Base-by-base conservation (phyloP, 2,113 vertebrate species). In the Xiphophorus couchianus region DNA sequence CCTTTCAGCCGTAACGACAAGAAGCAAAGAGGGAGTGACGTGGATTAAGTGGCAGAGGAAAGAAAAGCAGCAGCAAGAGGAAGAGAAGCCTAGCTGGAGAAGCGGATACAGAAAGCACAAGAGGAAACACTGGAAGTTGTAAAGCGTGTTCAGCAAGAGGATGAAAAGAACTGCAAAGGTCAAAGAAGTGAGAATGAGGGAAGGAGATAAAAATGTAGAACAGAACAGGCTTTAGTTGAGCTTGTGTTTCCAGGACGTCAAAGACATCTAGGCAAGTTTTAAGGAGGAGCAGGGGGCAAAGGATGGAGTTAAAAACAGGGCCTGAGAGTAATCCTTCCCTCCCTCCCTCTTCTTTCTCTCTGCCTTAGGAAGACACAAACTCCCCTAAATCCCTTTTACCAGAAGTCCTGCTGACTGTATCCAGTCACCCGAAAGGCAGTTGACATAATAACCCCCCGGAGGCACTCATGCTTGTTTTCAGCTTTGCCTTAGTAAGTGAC, bases 361-460 rank as follows among this genome's bases (percentile, higher is more conserved):
- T 69, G 60, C 82, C 78, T 75, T 82, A 76, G 82, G 82, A 80
- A 83, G 65, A 89, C 85, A 84, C 69, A 86, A 86, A 83, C 85
- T 69, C 89, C 62, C 77, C 84, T 44, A 88, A 93, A 90, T 86
- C 87, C 90, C 79, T 80, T 85, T 92, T 89, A 92, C 87, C 91
- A 90, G 88, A 91, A 88, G 80, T 85, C 86, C 85, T 30, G 84
- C 87, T 86, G 89, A 89, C 82, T 88, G 73, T 12, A 76, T 71
- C 77, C 89, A 85, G 84, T 87, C 90, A 86, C 77, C 90, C 85
- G 63, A 86, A 74, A 91, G 80, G 37, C 85, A 78, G 91, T 91
- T 92, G 88, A 92, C 90, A 92, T 80, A 90, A 91, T 90, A 85
- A 75, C 83, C 82, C 83, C 79, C 83, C 76, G 66, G 33, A 78